Evolutionary conservation across 1,140 invertebrate genomes (phyloP), one percentile per base, ranked within the genome.

Genomic region (Drosophila repletoides): DNA sequence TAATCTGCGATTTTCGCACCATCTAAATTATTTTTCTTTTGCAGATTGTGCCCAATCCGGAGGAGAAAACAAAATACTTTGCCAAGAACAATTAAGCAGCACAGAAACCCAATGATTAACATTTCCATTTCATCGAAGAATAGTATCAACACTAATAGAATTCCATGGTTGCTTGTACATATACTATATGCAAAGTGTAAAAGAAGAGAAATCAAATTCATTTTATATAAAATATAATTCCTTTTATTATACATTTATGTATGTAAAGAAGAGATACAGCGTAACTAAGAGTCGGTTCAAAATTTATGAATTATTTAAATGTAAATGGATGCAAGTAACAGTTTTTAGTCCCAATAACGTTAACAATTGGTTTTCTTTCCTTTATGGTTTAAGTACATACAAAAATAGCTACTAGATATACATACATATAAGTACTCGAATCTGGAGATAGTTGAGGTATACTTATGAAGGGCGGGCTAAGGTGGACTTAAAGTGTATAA

Each of bases 1-100:
- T 14, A 2, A 33, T 33, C 2, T 6, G 5, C 0, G 0, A 5
- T 19, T 1, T 29, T 2, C 0, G 55, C n/a, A 40, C 19, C 22
- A 6, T 24, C 4, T n/a, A 55, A 31, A 28, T 5, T 0, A 36
- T 7, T 7, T 3, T 14, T 29, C 15, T 90, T 66, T 93, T 94
- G 56, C 92, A 95, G 92, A 95, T 95, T 59, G 94, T 95, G 69
- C 94, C 94, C 19, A 94, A 95, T 91, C 94, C 94, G 43, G 91
- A 92, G 66, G 94, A 94, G 77, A 95, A 95, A 87, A 93, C 92
- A 45, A 94, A 94, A 69, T 95, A 94, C 88, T 95, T 95, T 90
- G 91, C 93, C 53, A 94, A 94, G 76, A 90, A 88, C 38, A 90
- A 90, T 38, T 69, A 28, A 40, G 3, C 2, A 14, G n/a, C 7